Evolutionary conservation across 2,797 vertebrate species (phyloP).

Genomic region (Limosa lapponica): DNA sequence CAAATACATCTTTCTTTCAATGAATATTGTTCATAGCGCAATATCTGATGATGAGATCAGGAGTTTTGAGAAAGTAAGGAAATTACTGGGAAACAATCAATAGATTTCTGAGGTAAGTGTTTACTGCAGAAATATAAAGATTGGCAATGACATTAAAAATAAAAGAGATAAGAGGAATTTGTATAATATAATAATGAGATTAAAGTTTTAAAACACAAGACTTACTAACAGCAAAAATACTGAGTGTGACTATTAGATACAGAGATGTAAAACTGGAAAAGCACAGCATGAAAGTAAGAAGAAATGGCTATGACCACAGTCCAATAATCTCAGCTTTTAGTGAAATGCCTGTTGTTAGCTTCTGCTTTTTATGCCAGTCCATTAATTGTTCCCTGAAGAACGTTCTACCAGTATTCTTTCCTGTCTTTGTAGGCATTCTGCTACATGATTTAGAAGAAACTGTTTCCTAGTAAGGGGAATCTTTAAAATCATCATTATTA

Average conservation of each 20-base stretch:
- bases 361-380: not conserved
- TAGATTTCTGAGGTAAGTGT: not conserved
- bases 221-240: not conserved
- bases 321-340: not conserved
- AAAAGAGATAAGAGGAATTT: not conserved
- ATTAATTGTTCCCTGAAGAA: not conserved
- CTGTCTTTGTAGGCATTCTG: not conserved
- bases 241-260: not conserved
- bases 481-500: not conserved
- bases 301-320: not conserved
- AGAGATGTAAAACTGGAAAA: not conserved
- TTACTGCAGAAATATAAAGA: not conserved
- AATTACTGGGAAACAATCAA: not conserved
- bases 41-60: accelerated
- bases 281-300: not conserved
- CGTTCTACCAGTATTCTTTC: not conserved
- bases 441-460: not conserved
- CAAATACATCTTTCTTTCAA: not conserved
- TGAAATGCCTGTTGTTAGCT: not conserved
- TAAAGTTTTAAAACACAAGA: not conserved
- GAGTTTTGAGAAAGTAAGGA: not conserved
- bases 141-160: not conserved
- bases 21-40: not conserved
- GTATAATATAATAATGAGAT: not conserved
- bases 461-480: not conserved